Evolutionary conservation across 1,140 invertebrate species (phyloP).

Genomic region (Drosophila lowei): DNA sequence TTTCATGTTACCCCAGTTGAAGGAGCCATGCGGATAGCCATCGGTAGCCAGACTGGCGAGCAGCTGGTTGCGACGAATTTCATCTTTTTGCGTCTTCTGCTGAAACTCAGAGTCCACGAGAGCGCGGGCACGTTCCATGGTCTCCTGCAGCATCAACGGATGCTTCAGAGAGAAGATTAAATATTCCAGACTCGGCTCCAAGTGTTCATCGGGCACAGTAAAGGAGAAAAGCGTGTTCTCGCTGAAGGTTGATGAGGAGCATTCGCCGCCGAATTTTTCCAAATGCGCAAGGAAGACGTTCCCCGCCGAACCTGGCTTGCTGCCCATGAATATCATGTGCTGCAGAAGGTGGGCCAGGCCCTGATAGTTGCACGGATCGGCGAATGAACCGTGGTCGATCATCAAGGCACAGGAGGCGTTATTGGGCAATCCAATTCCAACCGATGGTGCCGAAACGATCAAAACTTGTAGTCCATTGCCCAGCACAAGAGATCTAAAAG

Average conservation of each 20-base stretch:
- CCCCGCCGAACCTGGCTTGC: slow-evolving; percentile 87
- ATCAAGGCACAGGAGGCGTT: slow-evolving; percentile 84
- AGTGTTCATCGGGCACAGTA: slow-evolving; percentile 91
- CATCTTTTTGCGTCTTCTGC: slow-evolving; percentile 66
- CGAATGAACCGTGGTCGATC: too few species aligned
- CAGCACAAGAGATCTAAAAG: too few species aligned
- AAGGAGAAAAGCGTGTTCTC: slow-evolving; percentile 95
- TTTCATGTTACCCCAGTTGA: slow-evolving; percentile 93
- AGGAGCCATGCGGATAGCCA: slow-evolving; percentile 90
- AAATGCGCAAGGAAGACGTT: too few species aligned
- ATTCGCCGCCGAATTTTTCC: too few species aligned
- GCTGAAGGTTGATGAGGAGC: slow-evolving; percentile 88
- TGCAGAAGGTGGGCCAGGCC: slow-evolving; percentile 94
- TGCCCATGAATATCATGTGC: slow-evolving; percentile 88
- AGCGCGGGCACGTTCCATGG: slow-evolving; percentile 94
- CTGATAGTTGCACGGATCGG: not conserved
- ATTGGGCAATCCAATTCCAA: slow-evolving; percentile 10
- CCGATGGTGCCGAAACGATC: slow-evolving; percentile 83
- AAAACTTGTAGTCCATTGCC: too few species aligned
- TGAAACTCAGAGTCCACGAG: slow-evolving; percentile 91
- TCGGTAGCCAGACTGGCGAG: slow-evolving; percentile 87
- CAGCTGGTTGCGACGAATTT: slow-evolving; percentile 86
- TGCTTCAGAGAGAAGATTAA: slow-evolving; percentile 96
- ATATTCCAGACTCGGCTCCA: slow-evolving; percentile 90
- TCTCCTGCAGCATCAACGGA: slow-evolving; percentile 93